phyloP scores from a whole-genome alignment of 2,888 invertebrate species.

The Philaethria dido region DNA sequence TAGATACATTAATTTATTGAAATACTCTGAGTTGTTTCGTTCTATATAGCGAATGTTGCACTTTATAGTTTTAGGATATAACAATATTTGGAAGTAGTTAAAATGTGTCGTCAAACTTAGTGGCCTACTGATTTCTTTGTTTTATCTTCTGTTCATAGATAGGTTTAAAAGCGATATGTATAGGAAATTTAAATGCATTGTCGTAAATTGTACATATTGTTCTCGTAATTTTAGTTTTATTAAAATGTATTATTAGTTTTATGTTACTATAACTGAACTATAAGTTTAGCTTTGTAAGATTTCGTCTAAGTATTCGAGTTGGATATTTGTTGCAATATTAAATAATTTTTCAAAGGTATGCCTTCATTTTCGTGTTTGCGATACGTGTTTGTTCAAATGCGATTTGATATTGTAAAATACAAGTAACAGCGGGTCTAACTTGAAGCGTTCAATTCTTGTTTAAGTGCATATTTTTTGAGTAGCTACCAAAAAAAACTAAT shows the following conservation, averaged over 20 bases:
- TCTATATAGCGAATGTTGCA: slow-evolving; percentile 80
- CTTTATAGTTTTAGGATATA: slow-evolving; percentile 75
- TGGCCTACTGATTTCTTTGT: slow-evolving; percentile 73
- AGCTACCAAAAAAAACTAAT: slow-evolving; percentile 68
- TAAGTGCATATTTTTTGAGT: slow-evolving; percentile 66
- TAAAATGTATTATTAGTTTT: slow-evolving; percentile 79
- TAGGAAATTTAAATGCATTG: slow-evolving; percentile 73
- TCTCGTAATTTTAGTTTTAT: slow-evolving; percentile 75
- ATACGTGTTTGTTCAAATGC: slow-evolving; percentile 55
- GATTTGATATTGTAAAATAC: slow-evolving; percentile 58
- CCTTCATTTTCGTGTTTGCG: slow-evolving; percentile 49
- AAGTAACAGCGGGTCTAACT: slow-evolving; percentile 75
- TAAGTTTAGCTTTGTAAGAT: slow-evolving; percentile 75
- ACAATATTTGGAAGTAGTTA: slow-evolving; percentile 75
- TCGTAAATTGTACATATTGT: slow-evolving; percentile 81
- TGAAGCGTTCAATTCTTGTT: slow-evolving; percentile 49
- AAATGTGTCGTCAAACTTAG: slow-evolving; percentile 78
- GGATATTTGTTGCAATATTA: slow-evolving; percentile 76
- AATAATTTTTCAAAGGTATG: slow-evolving; percentile 52
- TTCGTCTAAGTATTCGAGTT: slow-evolving; percentile 71
- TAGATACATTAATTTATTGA: slow-evolving; percentile 78
- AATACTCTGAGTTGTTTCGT: slow-evolving; percentile 78
- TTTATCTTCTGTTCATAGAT: slow-evolving; percentile 79
- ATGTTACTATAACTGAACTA: slow-evolving; percentile 56
- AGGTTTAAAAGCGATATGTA: slow-evolving; percentile 78